Evolutionary conservation across 2,113 vertebrate species (phyloP).

Genomic region (Nyctereutes procyonoides): DNA sequence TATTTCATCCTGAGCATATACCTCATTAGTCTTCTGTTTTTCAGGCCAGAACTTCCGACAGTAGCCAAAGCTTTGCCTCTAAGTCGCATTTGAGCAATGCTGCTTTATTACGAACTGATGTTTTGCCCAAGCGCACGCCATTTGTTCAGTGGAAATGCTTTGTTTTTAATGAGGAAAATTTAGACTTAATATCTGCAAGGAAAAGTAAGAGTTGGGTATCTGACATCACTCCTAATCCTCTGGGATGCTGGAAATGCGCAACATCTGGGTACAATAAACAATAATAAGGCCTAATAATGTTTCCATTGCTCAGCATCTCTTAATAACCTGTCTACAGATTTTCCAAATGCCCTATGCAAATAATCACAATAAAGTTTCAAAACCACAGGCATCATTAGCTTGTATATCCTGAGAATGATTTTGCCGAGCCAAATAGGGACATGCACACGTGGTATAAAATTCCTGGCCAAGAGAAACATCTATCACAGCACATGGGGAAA

Average conservation of each 20-base stretch:
- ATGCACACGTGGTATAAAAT: slow-evolving; percentile 55
- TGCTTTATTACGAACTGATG: neutral
- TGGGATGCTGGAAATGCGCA: slow-evolving; percentile 44
- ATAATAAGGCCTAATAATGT: slow-evolving; percentile 29
- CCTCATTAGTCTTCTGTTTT: neutral
- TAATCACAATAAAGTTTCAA: slow-evolving; percentile 69
- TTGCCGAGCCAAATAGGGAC: neutral
- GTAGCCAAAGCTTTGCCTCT: neutral
- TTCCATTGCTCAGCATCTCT: slow-evolving; percentile 67
- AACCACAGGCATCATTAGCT: slow-evolving; percentile 71
- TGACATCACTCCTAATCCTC: neutral
- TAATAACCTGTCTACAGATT: slow-evolving; percentile 67
- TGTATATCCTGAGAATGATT: neutral
- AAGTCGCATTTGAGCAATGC: neutral
- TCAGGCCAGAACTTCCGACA: neutral
- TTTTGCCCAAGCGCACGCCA: neutral
- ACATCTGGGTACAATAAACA: slow-evolving; percentile 75
- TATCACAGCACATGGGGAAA: slow-evolving; percentile 54
- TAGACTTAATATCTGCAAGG: slow-evolving; percentile 31
- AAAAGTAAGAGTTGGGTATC: neutral
- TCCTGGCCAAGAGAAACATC: slow-evolving; percentile 75
- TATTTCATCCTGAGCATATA: neutral
- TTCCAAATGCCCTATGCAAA: slow-evolving; percentile 74
- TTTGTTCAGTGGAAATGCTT: neutral
- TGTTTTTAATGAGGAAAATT: slow-evolving; percentile 43